Conservation (phyloP, 2,888 invertebrate species). For the Polymixis lichenea region DNA sequence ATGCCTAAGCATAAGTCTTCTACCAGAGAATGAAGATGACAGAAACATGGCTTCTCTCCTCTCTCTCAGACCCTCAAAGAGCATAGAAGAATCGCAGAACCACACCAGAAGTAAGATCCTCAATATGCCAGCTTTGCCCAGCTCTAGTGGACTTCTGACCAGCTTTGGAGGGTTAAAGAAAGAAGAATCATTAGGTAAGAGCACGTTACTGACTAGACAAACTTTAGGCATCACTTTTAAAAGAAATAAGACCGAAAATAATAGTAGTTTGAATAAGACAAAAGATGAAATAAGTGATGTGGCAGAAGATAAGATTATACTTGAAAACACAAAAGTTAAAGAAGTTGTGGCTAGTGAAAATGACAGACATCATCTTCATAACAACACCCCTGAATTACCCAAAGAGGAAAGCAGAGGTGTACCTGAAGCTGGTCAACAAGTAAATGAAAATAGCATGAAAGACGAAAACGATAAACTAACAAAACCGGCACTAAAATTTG, state of each 20-base stretch:
- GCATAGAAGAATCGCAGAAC: conserved; percentile 90
- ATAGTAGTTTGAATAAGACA: conserved; percentile 21
- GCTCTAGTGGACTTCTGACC: conserved; percentile 86
- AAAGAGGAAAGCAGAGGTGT: background rate
- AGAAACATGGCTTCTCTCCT: conserved; percentile 94
- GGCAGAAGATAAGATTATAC: conserved; percentile 15
- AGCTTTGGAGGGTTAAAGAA: conserved; percentile 90
- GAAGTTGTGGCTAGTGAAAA: background rate
- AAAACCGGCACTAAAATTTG: background rate
- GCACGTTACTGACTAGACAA: conserved; percentile 77
- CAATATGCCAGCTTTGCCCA: conserved; percentile 90
- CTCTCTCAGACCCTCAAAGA: conserved; percentile 91
- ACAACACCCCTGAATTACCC: background rate
- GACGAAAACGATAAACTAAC: background rate
- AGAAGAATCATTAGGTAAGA: conserved; percentile 88
- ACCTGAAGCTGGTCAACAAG: background rate
- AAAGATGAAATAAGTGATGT: conserved; percentile 19
- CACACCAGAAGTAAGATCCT: conserved; percentile 88
- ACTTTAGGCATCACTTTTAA: conserved; percentile 84
- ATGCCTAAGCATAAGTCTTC: conserved; percentile 94
- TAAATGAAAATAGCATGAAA: background rate
- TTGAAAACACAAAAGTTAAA: conserved; percentile 8
- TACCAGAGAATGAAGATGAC: conserved; percentile 96
- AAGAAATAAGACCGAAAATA: conserved; percentile 67
- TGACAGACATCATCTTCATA: background rate